Evolutionary conservation across 2,113 vertebrate genomes (phyloP).

Genomic region (Corythoichthys intestinalis): DNA sequence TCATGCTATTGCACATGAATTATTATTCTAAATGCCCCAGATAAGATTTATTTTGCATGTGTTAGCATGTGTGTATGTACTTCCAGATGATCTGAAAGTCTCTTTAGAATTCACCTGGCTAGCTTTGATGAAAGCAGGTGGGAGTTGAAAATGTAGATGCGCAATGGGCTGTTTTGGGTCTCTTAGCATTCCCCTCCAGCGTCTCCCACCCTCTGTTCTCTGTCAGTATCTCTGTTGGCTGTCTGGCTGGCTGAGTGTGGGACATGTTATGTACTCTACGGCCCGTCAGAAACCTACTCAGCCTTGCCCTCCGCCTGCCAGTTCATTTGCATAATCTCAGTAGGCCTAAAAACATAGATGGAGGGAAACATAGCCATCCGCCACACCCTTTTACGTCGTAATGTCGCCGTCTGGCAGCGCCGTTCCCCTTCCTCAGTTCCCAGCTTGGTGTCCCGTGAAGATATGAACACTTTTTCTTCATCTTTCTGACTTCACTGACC

Average conservation of each 20-base stretch:
- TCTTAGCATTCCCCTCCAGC: constrained; percentile 51
- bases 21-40: constrained; percentile 14
- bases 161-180: constrained; percentile 14
- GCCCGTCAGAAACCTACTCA: constrained; percentile 80
- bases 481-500: constrained; percentile 3
- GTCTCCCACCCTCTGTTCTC: constrained; percentile 50
- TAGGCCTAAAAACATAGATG: constrained; percentile 64
- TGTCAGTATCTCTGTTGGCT: constrained; percentile 68
- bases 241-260: constrained; percentile 68
- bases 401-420: not conserved
- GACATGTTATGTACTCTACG: constrained; percentile 78
- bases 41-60: constrained; percentile 4
- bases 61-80: not conserved
- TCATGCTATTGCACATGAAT: not conserved
- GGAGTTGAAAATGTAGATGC: constrained; percentile 4
- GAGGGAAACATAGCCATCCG: constrained; percentile 13
- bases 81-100: constrained; percentile 24
- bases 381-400: not conserved
- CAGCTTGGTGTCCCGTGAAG: constrained; percentile 57
- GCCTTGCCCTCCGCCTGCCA: constrained; percentile 75
- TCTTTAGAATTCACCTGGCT: constrained; percentile 36
- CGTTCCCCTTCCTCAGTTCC: constrained; percentile 31
- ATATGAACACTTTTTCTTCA: constrained; percentile 41
- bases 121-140: constrained; percentile 33
- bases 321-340: constrained; percentile 78